Base-by-base conservation (phyloP, 2,888 invertebrate species). In the Amphimallon solstitiale region DNA sequence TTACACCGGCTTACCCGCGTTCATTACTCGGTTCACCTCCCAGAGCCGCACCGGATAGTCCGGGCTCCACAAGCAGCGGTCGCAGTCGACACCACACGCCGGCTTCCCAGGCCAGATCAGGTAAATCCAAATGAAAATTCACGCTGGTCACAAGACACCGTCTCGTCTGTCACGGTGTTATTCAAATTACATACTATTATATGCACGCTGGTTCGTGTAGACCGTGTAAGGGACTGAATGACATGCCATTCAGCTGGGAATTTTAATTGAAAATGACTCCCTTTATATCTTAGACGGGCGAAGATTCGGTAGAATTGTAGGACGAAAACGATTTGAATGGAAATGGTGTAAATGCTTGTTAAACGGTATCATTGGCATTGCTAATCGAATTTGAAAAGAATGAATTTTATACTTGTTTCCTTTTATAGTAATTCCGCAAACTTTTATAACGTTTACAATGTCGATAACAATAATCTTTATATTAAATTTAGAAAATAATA, bases 1-100 rank as follows among this genome's bases (percentile, higher is more conserved):
- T 79, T 63, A 78, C 79, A 12, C 78, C 81, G 23, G 75, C 67
- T 23, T 80, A 78, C 71, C 75, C 75, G 35, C 61, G 72, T 59
- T 74, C 77, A 82, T 84, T 86, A 38, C 73, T 78, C 64, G 74
- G 72, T 65, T 75, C 74, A 83, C 86, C 85, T 68, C 86, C 86
- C 61, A 82, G 82, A 45, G 74, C 73, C 70, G 84, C 81, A 3
- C 84, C 86, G 12, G 86, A 86, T 75, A 86, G 87, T 75, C 80
- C 78, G 68, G 82, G 80, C 40, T 85, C 82, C 59, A 86, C 86
- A 56, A 86, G 85, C 69, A 77, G 83, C 81, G 85, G 85, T 17
- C 76, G 80, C 66, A 81, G 81, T 71, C 77, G 79, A 64, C 79
- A 79, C 66, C 79, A 80, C 67, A 78, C 77, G 61, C 76, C 83